These are phyloP conservation scores for Stenopsyche tienmushanensis DNA, from an alignment of 1,140 invertebrate species.

Conservation along the genomic window DNA sequence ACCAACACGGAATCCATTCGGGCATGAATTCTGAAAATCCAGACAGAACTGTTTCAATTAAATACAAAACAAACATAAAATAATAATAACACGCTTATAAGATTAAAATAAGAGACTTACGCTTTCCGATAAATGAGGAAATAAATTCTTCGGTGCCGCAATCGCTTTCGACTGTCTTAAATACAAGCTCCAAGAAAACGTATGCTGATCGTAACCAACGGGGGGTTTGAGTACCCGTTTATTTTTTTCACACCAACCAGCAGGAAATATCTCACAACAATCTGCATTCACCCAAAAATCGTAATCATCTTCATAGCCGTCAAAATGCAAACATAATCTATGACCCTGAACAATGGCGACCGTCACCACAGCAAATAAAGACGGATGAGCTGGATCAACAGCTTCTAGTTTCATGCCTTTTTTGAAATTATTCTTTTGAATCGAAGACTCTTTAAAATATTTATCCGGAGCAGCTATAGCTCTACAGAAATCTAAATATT, in stretches of 20 bases:
- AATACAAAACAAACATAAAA: conserved; percentile 1
- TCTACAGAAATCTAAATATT: conserved; percentile 70
- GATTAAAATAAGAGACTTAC: too few species aligned
- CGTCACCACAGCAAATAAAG: conserved; percentile 83
- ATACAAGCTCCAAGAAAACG: conserved; percentile 85
- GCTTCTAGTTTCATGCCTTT: conserved; percentile 92
- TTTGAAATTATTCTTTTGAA: conserved; percentile 70
- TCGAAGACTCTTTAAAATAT: conserved; percentile 75
- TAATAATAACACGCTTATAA: background rate
- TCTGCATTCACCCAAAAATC: conserved; percentile 95
- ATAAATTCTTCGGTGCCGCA: conserved; percentile 78
- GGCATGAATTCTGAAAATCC: conserved; percentile 64
- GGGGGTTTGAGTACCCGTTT: conserved; percentile 74
- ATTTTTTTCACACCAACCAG: conserved; percentile 90
- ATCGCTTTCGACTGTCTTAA: conserved; percentile 73
- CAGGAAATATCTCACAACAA: conserved; percentile 86
- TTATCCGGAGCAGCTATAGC: conserved; percentile 73
- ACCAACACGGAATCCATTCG: conserved; percentile 78
- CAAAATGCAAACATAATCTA: conserved; percentile 86
- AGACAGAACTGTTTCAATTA: conserved; percentile 5
- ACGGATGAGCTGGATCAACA: conserved; percentile 89
- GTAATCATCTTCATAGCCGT: conserved; percentile 85
- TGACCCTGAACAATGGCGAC: conserved; percentile 82
- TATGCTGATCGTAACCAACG: conserved; percentile 60
- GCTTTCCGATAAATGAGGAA: conserved; percentile 57